A percentile compares a stretch with the other conserved stretches of the same genome.
Evolutionary conservation across 1,140 invertebrate genomes (phyloP).

Genomic region (Dreissena polymorpha): DNA sequence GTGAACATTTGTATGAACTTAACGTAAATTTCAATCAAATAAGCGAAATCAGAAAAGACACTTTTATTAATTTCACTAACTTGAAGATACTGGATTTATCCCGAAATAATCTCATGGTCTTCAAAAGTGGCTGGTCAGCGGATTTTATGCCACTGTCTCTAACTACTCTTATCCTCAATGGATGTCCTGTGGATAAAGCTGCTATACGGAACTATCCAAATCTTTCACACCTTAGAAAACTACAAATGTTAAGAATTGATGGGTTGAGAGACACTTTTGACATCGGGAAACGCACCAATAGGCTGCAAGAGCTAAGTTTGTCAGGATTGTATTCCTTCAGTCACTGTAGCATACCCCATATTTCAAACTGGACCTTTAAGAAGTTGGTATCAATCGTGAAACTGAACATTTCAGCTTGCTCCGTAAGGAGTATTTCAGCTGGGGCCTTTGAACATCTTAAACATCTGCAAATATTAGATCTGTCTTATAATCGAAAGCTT

Average conservation of each 20-base stretch:
- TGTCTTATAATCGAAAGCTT: conserved; percentile 29
- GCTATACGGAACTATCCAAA: neutral
- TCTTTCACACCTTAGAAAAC: neutral
- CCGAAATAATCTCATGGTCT: neutral
- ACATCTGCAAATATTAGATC: conserved; percentile 38
- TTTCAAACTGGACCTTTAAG: conserved; percentile 1
- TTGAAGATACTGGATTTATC: neutral
- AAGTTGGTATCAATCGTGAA: conserved; percentile 6
- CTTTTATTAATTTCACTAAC: neutral
- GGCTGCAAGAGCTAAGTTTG: neutral
- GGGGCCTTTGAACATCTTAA: conserved; percentile 17
- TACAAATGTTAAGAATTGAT: neutral
- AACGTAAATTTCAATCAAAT: too few species aligned
- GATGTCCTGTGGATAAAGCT: neutral
- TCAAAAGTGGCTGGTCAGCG: neutral
- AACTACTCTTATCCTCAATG: neutral
- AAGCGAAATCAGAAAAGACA: too few species aligned
- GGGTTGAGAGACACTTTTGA: neutral
- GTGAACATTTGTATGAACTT: too few species aligned
- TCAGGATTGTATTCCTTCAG: too few species aligned
- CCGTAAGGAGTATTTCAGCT: conserved; percentile 23
- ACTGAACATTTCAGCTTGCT: conserved; percentile 47
- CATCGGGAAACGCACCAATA: neutral
- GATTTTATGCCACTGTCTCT: neutral
- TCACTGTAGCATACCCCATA: neutral